These are phyloP conservation scores for Drymonia ruficornis DNA, from an alignment of 2,888 invertebrate species.

Conservation along the genomic window DNA sequence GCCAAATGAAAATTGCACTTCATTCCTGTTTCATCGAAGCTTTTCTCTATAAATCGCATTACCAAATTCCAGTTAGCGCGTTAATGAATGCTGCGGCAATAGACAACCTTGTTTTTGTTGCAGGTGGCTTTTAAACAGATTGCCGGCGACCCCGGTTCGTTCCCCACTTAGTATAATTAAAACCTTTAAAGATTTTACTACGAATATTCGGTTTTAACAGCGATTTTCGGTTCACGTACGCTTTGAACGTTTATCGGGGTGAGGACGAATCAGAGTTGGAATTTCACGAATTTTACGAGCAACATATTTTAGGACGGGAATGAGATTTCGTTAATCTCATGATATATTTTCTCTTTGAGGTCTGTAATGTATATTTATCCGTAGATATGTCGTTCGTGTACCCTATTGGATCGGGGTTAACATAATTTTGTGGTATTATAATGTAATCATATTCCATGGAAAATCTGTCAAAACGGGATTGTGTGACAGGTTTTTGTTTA, in stretches of 20 bases:
- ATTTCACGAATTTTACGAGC: constrained; percentile 20
- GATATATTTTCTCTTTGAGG: background rate
- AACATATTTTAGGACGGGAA: background rate
- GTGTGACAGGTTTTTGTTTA: no score
- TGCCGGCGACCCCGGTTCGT: constrained; percentile 57
- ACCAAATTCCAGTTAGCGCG: constrained; percentile 39
- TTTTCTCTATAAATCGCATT: constrained; percentile 36
- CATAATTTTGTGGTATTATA: no score
- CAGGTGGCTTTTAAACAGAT: constrained; percentile 63
- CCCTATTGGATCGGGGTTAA: no score
- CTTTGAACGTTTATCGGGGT: constrained; percentile 48
- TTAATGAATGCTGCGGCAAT: constrained; percentile 59
- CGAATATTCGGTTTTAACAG: constrained; percentile 53
- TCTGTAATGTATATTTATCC: background rate
- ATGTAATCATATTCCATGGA: no score
- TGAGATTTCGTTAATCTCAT: background rate
- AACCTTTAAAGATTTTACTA: constrained; percentile 71
- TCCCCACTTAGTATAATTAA: constrained; percentile 78
- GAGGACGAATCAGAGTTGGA: constrained; percentile 21
- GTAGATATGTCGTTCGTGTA: no score
- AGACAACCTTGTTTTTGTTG: constrained; percentile 41
- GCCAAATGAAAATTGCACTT: constrained; percentile 48
- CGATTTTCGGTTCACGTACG: constrained; percentile 48
- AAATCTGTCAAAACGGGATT: no score
- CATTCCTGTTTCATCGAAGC: constrained; percentile 48